Percentiles rank a stretch among this genome's conserved stretches.
Conservation (phyloP, 2,113 vertebrate species). For the Spea multiplicata region DNA sequence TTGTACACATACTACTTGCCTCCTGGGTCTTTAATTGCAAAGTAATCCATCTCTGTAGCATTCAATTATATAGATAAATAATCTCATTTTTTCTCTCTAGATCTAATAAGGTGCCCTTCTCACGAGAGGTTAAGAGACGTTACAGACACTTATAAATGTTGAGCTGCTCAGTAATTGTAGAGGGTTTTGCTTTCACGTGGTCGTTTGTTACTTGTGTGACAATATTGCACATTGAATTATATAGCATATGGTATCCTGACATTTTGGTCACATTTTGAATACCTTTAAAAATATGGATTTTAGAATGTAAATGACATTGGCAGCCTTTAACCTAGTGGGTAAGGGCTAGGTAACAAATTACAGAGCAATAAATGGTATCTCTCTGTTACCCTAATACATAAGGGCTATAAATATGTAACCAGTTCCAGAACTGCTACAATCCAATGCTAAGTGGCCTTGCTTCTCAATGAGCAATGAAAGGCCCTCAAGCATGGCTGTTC, state of each 20-base stretch:
- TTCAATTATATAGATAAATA: conserved; percentile 69
- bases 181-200: conserved; percentile 48
- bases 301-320: not conserved
- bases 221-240: conserved; percentile 15
- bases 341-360: no score
- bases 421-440: no score
- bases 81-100: conserved; percentile 61
- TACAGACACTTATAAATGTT: conserved; percentile 48
- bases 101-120: conserved; percentile 56
- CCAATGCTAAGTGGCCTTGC: no score
- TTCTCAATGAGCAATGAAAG: no score
- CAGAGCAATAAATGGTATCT: no score
- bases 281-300: not conserved
- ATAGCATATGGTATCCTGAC: not conserved
- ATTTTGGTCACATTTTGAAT: conserved; percentile 2
- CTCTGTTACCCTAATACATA: no score
- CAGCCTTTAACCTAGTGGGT: not conserved
- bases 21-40: conserved; percentile 63
- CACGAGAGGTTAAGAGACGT: conserved; percentile 48
- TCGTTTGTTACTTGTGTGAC: conserved; percentile 19
- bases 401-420: no score
- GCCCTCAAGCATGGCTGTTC: no score
- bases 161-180: not conserved
- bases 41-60: conserved; percentile 67
- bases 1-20: not conserved